phyloP scores from a whole-genome alignment of 1,140 invertebrate genomes.

The Reticulitermes speratus region DNA sequence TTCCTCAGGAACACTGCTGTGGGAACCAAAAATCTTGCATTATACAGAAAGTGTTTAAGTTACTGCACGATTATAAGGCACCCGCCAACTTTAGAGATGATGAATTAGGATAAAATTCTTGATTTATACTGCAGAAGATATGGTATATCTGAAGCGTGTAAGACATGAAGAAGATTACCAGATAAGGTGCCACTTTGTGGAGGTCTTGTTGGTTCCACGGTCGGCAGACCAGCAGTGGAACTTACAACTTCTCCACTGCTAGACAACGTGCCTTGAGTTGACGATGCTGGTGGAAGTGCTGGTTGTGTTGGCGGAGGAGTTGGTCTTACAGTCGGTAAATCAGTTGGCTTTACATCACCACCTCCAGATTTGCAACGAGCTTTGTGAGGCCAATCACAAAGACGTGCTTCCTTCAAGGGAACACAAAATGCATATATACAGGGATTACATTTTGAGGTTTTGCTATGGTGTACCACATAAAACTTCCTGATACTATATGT shows the following conservation, averaged over 20 bases:
- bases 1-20: no score
- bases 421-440: no score
- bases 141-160: no score
- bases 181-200: not conserved
- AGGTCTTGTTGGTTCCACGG: not conserved
- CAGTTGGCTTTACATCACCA: constrained; percentile 17
- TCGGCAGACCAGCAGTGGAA: not conserved
- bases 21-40: no score
- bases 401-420: constrained; percentile 48
- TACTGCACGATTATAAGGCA: no score
- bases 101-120: no score
- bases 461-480: no score
- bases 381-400: constrained; percentile 77
- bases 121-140: no score
- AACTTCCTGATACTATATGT: no score
- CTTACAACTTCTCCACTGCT: not conserved
- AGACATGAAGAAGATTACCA: not conserved
- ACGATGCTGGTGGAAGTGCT: constrained; percentile 33
- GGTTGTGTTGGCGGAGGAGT: constrained; percentile 38
- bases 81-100: no score
- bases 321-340: constrained; percentile 38
- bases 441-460: no score
- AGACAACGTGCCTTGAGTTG: not conserved
- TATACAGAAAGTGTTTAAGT: no score
- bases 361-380: constrained; percentile 58